These are phyloP conservation scores for Pantherophis alleghaniensis DNA, from an alignment of 2,797 vertebrate species.

Conservation along the genomic window DNA sequence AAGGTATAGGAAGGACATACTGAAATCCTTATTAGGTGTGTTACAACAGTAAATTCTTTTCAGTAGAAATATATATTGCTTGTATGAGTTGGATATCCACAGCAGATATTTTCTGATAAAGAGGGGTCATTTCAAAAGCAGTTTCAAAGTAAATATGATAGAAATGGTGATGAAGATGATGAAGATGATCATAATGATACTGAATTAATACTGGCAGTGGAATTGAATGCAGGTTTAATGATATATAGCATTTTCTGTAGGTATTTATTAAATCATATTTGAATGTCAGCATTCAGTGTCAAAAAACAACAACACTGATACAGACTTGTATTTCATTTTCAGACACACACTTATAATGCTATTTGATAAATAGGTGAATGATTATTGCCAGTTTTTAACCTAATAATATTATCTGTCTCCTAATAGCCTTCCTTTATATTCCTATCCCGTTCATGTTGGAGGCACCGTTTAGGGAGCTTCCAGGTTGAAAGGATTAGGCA, in stretches of 20 bases:
- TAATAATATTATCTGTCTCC: neutral
- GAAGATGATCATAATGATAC: neutral
- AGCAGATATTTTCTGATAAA: neutral
- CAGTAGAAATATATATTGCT: neutral
- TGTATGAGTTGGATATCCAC: neutral
- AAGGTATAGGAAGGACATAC: neutral
- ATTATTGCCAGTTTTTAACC: neutral
- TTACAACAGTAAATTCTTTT: neutral
- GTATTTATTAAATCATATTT: neutral
- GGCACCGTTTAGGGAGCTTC: neutral
- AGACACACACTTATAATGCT: neutral
- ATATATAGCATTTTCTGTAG: neutral
- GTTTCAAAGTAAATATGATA: neutral
- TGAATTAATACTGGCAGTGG: neutral
- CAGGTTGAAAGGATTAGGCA: neutral
- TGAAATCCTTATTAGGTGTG: neutral
- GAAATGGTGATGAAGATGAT: neutral
- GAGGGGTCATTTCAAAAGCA: neutral
- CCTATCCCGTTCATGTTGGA: neutral
- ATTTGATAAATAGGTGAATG: neutral
- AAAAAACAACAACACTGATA: neutral
- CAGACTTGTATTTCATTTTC: neutral
- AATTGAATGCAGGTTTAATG: neutral
- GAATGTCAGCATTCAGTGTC: neutral
- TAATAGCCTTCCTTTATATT: neutral